Conservation (phyloP, 2,113 vertebrate species). For the Columba janthina region DNA sequence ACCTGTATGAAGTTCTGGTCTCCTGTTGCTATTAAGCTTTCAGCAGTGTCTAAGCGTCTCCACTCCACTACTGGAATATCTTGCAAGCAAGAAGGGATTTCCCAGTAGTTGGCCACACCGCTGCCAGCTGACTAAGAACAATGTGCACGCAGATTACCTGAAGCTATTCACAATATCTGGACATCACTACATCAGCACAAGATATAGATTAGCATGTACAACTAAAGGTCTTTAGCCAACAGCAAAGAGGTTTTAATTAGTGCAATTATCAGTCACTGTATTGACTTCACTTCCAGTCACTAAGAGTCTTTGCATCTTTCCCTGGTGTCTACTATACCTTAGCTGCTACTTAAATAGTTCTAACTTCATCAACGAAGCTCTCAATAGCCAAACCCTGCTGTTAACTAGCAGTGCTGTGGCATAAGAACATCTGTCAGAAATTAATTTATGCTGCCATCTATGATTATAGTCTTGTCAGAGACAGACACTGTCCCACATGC, state of each 20-base stretch:
- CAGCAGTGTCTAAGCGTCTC: neutral
- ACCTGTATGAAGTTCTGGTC: neutral
- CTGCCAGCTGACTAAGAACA: neutral
- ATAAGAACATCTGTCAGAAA: neutral
- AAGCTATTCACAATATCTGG: neutral
- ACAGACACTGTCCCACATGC: neutral
- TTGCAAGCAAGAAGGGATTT: neutral
- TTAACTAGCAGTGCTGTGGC: neutral
- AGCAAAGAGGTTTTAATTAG: neutral
- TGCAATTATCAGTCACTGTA: neutral
- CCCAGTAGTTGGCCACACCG: neutral
- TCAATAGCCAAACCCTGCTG: neutral
- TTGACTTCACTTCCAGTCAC: neutral
- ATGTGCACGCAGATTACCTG: neutral
- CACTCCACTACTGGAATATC: rapidly evolving
- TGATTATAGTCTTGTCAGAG: neutral
- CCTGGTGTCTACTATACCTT: neutral
- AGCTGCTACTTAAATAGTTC: neutral
- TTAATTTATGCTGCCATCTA: neutral
- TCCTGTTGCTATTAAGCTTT: neutral
- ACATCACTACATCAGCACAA: neutral
- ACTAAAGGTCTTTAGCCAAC: neutral
- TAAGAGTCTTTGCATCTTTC: neutral
- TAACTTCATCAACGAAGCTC: neutral
- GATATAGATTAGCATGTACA: neutral